phyloP scores from a whole-genome alignment of 2,888 invertebrate species.

The Conchocele bisecta region DNA sequence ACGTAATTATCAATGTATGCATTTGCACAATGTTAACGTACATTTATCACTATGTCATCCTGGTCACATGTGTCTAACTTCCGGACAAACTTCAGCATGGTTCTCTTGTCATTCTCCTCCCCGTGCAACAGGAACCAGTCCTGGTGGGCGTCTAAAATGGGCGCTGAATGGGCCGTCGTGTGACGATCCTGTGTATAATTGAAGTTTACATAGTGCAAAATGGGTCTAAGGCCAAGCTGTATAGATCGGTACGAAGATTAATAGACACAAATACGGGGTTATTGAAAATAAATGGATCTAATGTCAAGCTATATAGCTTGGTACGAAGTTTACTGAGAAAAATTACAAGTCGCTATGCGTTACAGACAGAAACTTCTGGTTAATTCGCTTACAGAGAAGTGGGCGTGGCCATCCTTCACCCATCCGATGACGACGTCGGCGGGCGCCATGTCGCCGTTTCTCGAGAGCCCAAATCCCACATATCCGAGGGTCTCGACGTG shows the following conservation, averaged over 20 bases:
- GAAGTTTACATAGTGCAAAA: no score
- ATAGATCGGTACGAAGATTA: no score
- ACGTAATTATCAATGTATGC: no score
- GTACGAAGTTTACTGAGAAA: no score
- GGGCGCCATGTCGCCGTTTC: slow-evolving; percentile 90
- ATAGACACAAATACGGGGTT: no score
- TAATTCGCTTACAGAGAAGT: slow-evolving; percentile 61
- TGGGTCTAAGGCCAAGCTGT: no score
- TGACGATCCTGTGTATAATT: slow-evolving; percentile 59
- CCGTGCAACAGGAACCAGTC: slow-evolving; percentile 61
- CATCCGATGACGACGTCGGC: slow-evolving; percentile 94
- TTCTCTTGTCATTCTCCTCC: slow-evolving; percentile 56
- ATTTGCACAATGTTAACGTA: no score
- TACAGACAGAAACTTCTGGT: no score
- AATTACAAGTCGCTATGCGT: no score
- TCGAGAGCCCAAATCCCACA: slow-evolving; percentile 93
- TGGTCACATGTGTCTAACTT: slow-evolving; percentile 67
- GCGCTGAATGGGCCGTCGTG: slow-evolving; percentile 53
- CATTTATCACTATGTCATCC: slow-evolving; percentile 60
- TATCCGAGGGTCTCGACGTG: no score
- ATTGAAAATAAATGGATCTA: no score
- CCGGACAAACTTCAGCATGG: slow-evolving; percentile 63
- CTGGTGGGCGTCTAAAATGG: slow-evolving; percentile 58
- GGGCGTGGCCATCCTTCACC: slow-evolving; percentile 84
- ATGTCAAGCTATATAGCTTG: no score